phyloP scores from a whole-genome alignment of 2,113 vertebrate species.

The Tragelaphus strepsiceros region DNA sequence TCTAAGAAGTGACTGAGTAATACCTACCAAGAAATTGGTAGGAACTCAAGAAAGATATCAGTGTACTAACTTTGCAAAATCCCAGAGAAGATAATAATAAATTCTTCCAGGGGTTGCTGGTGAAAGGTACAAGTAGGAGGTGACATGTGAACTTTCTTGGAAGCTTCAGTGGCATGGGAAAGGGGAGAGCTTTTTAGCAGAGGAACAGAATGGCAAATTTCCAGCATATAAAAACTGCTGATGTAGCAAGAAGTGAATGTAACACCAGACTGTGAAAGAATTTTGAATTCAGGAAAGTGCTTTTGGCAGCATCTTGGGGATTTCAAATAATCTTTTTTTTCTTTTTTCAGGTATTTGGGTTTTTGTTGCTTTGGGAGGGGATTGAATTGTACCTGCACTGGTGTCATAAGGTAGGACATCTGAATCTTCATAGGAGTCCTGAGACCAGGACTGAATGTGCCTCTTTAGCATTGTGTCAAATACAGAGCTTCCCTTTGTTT shows the following conservation, averaged over 20 bases:
- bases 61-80: not conserved
- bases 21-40: not conserved
- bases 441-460: not conserved
- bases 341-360: slow-evolving; percentile 83
- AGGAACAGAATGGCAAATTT: not conserved
- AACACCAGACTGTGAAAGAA: not conserved
- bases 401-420: slow-evolving; percentile 89
- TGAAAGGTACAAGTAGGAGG: not conserved
- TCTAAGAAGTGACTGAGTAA: not conserved
- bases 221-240: not conserved
- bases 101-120: not conserved
- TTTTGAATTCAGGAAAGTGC: not conserved
- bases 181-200: not conserved
- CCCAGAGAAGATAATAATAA: not conserved
- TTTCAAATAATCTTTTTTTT: not conserved
- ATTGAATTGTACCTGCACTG: slow-evolving; percentile 89
- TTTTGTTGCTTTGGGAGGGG: slow-evolving; percentile 89
- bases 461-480: not conserved
- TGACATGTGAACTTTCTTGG: not conserved
- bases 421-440: not conserved
- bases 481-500: not conserved
- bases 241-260: not conserved
- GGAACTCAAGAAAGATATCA: not conserved
- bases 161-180: not conserved
- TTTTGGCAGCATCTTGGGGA: not conserved